These are phyloP conservation scores for Drosophila gaucha DNA, from an alignment of 2,888 invertebrate genomes.

Conservation along the genomic window DNA sequence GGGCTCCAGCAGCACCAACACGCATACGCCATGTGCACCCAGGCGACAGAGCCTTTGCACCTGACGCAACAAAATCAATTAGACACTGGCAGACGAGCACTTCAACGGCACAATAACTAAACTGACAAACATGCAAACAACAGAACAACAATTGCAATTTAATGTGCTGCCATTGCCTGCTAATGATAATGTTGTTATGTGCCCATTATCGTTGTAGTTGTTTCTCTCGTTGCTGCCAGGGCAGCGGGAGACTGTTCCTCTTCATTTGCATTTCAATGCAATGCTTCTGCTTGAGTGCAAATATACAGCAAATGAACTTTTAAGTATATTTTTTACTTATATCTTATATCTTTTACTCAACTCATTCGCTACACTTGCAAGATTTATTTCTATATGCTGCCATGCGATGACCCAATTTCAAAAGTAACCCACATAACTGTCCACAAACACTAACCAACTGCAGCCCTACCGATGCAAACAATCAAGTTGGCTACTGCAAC, in stretches of 20 bases:
- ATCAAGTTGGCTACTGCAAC: slow-evolving; percentile 11
- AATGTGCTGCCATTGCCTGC: slow-evolving; percentile 52
- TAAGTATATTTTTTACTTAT: too few species aligned
- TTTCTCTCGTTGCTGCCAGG: slow-evolving; percentile 22
- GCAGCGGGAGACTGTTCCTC: slow-evolving; percentile 6
- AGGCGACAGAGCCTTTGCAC: slow-evolving; percentile 23
- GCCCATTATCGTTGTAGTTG: slow-evolving; percentile 62
- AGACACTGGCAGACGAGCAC: slow-evolving; percentile 51
- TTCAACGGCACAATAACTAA: slow-evolving; percentile 18
- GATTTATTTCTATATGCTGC: not conserved
- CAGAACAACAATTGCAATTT: slow-evolving; percentile 59
- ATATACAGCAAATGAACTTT: too few species aligned
- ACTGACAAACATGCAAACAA: slow-evolving; percentile 11
- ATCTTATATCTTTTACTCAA: too few species aligned
- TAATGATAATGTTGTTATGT: slow-evolving; percentile 75
- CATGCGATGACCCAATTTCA: slow-evolving; percentile 12
- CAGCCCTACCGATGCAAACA: slow-evolving; percentile 7
- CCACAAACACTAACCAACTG: slow-evolving; percentile 1
- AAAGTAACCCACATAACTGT: not conserved
- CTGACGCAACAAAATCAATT: slow-evolving; percentile 66
- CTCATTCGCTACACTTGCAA: too few species aligned
- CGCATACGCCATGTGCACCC: slow-evolving; percentile 44
- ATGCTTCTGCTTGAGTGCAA: slow-evolving; percentile 1
- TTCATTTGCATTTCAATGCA: slow-evolving; percentile 65
- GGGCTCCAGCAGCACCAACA: slow-evolving; percentile 20